phyloP scores from a whole-genome alignment of 2,113 vertebrate species.

The Bungarus multicinctus region DNA sequence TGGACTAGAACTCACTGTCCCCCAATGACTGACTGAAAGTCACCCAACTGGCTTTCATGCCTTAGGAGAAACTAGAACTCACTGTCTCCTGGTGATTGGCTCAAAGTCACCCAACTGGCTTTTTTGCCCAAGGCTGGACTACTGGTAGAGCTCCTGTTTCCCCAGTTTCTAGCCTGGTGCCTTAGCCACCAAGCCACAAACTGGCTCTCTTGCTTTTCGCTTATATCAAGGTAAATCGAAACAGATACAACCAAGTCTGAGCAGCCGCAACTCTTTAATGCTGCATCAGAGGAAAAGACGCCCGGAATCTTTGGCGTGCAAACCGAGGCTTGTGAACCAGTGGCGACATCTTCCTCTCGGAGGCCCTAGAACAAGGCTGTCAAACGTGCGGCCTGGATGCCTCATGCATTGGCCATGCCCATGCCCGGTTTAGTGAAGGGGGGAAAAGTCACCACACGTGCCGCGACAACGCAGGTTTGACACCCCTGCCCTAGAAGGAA shows the following conservation, averaged over 20 bases:
- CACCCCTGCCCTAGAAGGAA: neutral
- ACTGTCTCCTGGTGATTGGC: neutral
- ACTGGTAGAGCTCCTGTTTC: neutral
- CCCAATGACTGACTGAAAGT: no score
- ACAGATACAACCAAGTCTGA: neutral
- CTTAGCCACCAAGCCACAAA: no score
- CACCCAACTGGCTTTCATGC: no score
- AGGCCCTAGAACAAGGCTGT: no score
- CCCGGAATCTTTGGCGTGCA: neutral
- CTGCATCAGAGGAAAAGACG: neutral
- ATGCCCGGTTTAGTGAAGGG: no score
- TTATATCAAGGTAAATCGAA: neutral
- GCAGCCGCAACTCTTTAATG: neutral
- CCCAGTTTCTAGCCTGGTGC: neutral
- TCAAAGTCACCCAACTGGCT: neutral
- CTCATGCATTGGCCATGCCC: no score
- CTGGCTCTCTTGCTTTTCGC: neutral
- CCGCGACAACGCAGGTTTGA: no score
- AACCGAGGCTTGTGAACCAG: neutral
- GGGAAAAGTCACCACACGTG: no score
- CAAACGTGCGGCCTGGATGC: no score
- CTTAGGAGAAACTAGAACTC: neutral
- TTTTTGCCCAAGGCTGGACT: neutral
- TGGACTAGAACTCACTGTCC: no score
- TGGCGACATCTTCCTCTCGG: no score